phyloP scores from a whole-genome alignment of 2,888 invertebrate genomes.

The Bombyx huttoni region DNA sequence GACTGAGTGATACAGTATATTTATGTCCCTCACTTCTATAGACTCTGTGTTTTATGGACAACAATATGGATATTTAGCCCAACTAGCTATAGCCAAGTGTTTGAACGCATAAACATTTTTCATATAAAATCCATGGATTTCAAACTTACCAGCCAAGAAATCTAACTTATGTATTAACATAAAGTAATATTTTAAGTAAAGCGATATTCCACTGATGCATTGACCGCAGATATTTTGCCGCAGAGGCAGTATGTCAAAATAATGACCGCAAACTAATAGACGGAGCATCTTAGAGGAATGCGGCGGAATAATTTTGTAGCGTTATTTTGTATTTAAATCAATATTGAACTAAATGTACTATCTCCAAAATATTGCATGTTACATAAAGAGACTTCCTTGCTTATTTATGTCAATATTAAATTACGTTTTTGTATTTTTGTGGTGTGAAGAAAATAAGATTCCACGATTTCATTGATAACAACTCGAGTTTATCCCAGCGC shows the following conservation, averaged over 20 bases:
- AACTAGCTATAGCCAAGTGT: neutral
- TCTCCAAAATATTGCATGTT: no score
- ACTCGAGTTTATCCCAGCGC: neutral
- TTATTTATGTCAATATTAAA: no score
- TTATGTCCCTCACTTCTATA: conserved; percentile 37
- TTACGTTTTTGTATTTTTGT: no score
- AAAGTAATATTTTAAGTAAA: conserved; percentile 49
- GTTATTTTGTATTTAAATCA: neutral
- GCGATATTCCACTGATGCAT: conserved; percentile 49
- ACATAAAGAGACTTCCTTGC: no score
- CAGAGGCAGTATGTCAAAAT: conserved; percentile 66
- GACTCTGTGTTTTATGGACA: conserved; percentile 32
- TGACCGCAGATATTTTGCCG: conserved; percentile 59
- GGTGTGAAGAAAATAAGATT: no score
- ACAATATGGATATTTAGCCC: conserved; percentile 23
- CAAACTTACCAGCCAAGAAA: conserved; percentile 12
- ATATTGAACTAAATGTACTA: no score
- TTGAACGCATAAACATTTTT: neutral
- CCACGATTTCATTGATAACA: no score
- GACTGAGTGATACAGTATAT: conserved; percentile 47
- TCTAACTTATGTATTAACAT: conserved; percentile 41
- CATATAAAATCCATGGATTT: neutral
- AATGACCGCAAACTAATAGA: conserved; percentile 56
- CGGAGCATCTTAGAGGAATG: conserved; percentile 18
- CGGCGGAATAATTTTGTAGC: conserved; percentile 9